Evolutionary conservation across 2,797 vertebrate genomes (phyloP).

Genomic region (Molothrus ater): DNA sequence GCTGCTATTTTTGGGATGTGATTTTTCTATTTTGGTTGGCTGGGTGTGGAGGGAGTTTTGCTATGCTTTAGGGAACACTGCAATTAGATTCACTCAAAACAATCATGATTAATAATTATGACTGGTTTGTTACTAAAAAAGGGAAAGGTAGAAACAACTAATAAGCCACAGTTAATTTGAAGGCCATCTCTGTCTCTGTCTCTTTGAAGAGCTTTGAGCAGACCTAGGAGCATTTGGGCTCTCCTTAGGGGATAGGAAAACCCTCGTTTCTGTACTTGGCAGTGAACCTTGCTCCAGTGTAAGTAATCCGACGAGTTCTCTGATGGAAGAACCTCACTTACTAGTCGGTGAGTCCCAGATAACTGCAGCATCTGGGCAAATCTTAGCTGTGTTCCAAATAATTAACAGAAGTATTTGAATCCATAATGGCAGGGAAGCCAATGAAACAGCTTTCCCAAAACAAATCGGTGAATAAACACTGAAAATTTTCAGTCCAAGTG

Average conservation of each 20-base stretch:
- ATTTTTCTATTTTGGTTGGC: conserved; percentile 33
- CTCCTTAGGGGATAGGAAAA: neutral
- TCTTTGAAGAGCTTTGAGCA: conserved; percentile 22
- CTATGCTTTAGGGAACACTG: conserved; percentile 12
- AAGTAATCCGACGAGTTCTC: neutral
- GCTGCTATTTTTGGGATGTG: conserved; percentile 14
- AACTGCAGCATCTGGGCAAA: conserved; percentile 13
- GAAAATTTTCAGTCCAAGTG: neutral
- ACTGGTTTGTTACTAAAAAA: conserved; percentile 27
- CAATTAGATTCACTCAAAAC: conserved; percentile 36
- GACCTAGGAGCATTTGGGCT: neutral
- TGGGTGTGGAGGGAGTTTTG: conserved; percentile 1
- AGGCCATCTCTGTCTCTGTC: neutral
- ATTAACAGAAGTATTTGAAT: neutral
- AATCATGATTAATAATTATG: conserved; percentile 37
- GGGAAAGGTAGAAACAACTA: conserved; percentile 28
- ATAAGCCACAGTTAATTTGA: neutral
- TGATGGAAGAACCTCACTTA: neutral
- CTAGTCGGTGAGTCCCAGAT: neutral
- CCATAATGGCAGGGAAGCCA: neutral
- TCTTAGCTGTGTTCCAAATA: neutral
- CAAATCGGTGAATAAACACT: neutral
- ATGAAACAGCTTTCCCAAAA: neutral
- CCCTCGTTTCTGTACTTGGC: neutral
- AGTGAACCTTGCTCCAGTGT: neutral